A percentile compares a stretch with the other conserved stretches of the same genome.
These are phyloP conservation scores for Gymnopithys bicolor DNA, from an alignment of 2,797 vertebrate species.

Conservation along the genomic window DNA sequence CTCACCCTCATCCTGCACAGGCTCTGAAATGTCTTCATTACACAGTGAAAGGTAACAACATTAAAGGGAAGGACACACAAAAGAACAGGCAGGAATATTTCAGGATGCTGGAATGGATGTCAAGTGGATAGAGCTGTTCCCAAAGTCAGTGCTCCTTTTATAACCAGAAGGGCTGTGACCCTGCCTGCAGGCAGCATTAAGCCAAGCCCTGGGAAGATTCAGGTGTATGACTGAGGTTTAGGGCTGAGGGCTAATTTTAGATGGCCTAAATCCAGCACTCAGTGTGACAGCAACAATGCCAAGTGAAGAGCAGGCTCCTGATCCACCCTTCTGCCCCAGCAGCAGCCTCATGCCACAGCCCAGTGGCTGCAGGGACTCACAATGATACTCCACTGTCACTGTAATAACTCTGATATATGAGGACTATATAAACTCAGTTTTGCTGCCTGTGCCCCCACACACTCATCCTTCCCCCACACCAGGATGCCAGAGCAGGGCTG, in stretches of 20 bases:
- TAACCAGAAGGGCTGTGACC: not conserved
- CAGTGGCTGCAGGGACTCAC: not conserved
- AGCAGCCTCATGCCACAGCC: not conserved
- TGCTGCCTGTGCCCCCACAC: not conserved
- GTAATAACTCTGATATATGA: not conserved
- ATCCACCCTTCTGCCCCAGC: accelerated
- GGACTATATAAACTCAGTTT: not conserved
- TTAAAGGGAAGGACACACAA: not conserved
- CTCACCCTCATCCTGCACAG: not conserved
- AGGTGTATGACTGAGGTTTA: not conserved
- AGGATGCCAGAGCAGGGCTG: not conserved
- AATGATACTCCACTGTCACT: not conserved
- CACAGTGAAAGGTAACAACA: not conserved
- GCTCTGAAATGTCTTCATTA: not conserved
- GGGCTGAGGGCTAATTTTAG: constrained; percentile 10
- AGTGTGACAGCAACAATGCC: not conserved
- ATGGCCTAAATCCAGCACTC: not conserved
- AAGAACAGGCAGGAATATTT: not conserved
- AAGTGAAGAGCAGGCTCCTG: not conserved
- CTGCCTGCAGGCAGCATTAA: not conserved
- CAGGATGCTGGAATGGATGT: not conserved
- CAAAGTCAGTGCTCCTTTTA: not conserved
- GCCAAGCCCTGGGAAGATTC: not conserved
- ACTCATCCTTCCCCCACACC: not conserved
- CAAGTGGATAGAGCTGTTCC: not conserved